Percentiles rank a stretch among this genome's conserved stretches.
Conservation (phyloP, 2,888 invertebrate species). For the Athrips mouffetella region DNA sequence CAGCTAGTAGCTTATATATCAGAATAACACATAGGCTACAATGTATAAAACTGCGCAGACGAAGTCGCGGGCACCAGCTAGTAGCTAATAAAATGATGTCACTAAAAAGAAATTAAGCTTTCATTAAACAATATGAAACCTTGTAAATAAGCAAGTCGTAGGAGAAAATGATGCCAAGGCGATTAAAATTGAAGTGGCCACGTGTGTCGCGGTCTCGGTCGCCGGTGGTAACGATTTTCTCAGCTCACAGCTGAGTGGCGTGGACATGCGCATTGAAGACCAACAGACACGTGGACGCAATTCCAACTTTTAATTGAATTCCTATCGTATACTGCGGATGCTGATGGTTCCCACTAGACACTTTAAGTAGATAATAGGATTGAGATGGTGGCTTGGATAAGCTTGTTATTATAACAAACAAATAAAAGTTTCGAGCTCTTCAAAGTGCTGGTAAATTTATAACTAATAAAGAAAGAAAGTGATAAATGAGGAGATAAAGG, state of each 20-base stretch:
- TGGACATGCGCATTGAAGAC: conserved; percentile 58
- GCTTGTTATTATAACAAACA: too few relatives aligned
- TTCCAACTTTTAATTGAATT: conserved; percentile 38
- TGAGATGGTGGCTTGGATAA: too few relatives aligned
- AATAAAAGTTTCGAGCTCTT: too few relatives aligned
- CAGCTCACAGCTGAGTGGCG: conserved; percentile 63
- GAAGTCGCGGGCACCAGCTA: too few relatives aligned
- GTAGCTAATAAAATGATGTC: too few relatives aligned
- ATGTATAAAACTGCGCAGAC: too few relatives aligned
- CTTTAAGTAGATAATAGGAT: background rate
- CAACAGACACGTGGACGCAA: conserved; percentile 53
- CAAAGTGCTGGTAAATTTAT: too few relatives aligned
- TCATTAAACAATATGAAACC: background rate
- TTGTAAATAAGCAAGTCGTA: background rate
- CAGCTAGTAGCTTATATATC: too few relatives aligned
- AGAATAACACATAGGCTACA: too few relatives aligned
- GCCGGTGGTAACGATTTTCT: conserved; percentile 69
- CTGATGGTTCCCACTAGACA: background rate
- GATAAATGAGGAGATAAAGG: too few relatives aligned
- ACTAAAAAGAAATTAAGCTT: too few relatives aligned
- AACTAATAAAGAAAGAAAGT: too few relatives aligned
- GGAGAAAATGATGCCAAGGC: background rate
- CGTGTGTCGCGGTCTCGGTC: conserved; percentile 3
- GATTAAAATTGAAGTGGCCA: conserved; percentile 10
- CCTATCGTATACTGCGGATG: conserved; percentile 18